These are phyloP conservation scores for Clitarchus hookeri DNA, from an alignment of 2,888 invertebrate species.

Conservation along the genomic window DNA sequence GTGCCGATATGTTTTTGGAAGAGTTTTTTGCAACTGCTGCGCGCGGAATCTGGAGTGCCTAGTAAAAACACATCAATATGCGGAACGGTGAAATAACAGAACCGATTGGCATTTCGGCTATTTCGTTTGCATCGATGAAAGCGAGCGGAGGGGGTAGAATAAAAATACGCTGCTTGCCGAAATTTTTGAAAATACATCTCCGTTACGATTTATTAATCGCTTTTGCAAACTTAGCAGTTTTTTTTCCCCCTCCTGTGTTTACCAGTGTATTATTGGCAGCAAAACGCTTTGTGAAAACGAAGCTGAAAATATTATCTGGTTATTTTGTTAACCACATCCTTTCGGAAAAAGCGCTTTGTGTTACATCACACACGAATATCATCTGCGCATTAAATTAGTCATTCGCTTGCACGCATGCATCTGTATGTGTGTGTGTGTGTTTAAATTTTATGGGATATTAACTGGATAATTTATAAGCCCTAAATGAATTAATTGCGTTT, in stretches of 20 bases:
- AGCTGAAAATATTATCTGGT: background rate
- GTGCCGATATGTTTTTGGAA: background rate
- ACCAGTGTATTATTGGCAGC: background rate
- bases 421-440: too few relatives aligned
- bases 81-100: background rate
- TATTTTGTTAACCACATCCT: too few relatives aligned
- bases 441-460: too few relatives aligned
- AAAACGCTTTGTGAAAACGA: background rate
- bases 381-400: too few relatives aligned
- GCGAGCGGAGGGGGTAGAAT: background rate
- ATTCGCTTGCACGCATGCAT: too few relatives aligned
- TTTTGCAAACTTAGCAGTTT: background rate
- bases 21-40: background rate
- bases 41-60: background rate
- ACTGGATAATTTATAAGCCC: too few relatives aligned
- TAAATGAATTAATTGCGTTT: too few relatives aligned
- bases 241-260: background rate
- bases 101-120: background rate
- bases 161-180: background rate
- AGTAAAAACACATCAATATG: background rate
- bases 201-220: background rate
- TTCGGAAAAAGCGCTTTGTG: too few relatives aligned
- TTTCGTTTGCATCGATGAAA: conserved; percentile 8
- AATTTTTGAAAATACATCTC: background rate
- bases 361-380: too few relatives aligned